Percentiles rank a stretch among this genome's conserved stretches.
phyloP scores from a whole-genome alignment of 2,888 invertebrate species.

The Nemurella pictetii region DNA sequence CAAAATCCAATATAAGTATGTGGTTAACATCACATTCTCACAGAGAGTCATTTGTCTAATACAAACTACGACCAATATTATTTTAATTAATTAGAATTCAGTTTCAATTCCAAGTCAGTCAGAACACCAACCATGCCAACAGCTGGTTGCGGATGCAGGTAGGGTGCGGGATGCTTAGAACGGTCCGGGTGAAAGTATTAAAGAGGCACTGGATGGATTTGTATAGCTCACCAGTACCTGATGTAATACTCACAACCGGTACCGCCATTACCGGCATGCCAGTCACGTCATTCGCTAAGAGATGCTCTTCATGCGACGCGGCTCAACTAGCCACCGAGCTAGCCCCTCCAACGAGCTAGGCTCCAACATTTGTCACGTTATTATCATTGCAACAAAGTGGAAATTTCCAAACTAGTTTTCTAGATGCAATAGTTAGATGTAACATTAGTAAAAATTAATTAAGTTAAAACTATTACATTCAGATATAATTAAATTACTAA shows the following conservation, averaged over 20 bases:
- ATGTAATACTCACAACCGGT: conserved; percentile 96
- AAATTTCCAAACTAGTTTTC: too few relatives aligned
- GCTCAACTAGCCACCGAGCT: neutral
- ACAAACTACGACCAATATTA: too few relatives aligned
- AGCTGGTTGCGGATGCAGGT: neutral
- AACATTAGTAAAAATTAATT: neutral
- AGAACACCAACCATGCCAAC: neutral
- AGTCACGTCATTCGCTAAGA: conserved; percentile 15
- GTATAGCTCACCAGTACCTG: conserved; percentile 88
- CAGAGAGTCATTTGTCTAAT: too few relatives aligned
- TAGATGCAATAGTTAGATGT: too few relatives aligned
- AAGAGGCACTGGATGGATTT: conserved; percentile 82
- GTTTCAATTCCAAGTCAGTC: neutral
- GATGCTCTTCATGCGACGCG: neutral
- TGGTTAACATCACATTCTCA: too few relatives aligned
- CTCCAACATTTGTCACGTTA: too few relatives aligned
- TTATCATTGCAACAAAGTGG: too few relatives aligned
- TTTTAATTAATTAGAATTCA: neutral
- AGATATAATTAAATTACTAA: neutral
- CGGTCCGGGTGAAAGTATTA: conserved; percentile 76
- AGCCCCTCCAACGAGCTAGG: too few relatives aligned
- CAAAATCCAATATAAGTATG: too few relatives aligned
- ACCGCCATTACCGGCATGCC: conserved; percentile 42
- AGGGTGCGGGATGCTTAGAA: neutral
- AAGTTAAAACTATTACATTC: neutral